A percentile compares a stretch with the other conserved stretches of the same genome.
phyloP scores from a whole-genome alignment of 2,113 vertebrate species.

The Lasiurus borealis region DNA sequence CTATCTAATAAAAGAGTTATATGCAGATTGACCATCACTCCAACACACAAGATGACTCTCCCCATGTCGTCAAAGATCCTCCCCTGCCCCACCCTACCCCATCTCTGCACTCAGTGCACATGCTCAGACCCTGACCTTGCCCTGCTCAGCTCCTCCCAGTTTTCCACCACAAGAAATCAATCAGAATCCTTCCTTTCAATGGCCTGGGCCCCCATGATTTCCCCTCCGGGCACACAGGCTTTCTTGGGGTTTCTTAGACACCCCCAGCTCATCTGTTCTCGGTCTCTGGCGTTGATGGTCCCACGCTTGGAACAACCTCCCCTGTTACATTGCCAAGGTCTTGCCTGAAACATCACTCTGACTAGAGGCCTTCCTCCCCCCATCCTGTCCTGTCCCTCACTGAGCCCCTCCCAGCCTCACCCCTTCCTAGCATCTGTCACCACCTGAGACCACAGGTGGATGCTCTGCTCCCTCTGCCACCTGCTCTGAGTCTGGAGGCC shows the following conservation, averaged over 20 bases:
- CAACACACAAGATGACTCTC: too few relatives aligned
- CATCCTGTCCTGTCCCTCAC: too few relatives aligned
- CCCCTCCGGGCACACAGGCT: fast-evolving
- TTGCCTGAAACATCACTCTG: not conserved
- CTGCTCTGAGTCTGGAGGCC: not conserved
- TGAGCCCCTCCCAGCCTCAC: not conserved
- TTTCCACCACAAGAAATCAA: not conserved
- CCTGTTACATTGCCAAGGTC: fast-evolving
- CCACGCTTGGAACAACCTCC: not conserved
- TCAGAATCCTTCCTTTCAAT: not conserved
- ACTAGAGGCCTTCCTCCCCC: too few relatives aligned
- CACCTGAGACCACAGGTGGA: not conserved
- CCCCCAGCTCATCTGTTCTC: not conserved
- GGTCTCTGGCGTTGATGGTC: not conserved
- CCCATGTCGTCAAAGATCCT: too few relatives aligned
- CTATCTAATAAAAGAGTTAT: too few relatives aligned
- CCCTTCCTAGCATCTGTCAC: not conserved
- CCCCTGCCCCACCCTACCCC: too few relatives aligned
- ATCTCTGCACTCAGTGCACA: not conserved
- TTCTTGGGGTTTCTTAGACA: not conserved
- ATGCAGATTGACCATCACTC: too few relatives aligned
- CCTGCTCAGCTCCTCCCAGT: fast-evolving
- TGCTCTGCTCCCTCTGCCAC: not conserved
- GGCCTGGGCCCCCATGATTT: fast-evolving
- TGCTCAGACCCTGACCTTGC: fast-evolving